Percentiles rank a stretch among this genome's conserved stretches.
Conservation (phyloP, 2,113 vertebrate genomes). For the Callithrix jacchus region DNA sequence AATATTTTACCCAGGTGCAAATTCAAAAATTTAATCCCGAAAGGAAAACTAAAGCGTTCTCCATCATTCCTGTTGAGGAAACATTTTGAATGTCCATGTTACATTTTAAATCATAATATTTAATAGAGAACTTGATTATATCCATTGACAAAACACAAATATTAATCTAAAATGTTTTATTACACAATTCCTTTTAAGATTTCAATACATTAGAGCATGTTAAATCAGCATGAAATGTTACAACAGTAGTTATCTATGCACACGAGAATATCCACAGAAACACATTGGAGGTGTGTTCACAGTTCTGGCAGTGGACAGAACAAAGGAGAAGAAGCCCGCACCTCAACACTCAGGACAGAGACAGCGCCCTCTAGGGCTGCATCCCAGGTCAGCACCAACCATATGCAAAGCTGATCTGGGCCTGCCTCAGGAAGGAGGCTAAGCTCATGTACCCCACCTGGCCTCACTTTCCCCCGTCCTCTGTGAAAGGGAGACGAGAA, state of each 20-base stretch:
- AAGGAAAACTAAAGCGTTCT: not conserved
- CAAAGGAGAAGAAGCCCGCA: not conserved
- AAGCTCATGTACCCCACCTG: not conserved
- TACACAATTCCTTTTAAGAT: not conserved
- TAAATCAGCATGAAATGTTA: not conserved
- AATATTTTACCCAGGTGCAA: not conserved
- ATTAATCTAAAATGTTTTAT: not conserved
- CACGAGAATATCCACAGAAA: not conserved
- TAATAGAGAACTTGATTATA: not conserved
- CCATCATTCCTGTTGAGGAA: not conserved
- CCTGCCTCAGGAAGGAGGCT: not conserved
- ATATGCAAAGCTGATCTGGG: not conserved
- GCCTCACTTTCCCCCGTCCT: not conserved
- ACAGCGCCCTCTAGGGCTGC: too few relatives aligned
- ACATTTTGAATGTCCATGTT: not conserved
- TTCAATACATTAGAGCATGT: not conserved
- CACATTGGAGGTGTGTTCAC: not conserved
- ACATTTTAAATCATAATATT: not conserved
- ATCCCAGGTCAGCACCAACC: not conserved
- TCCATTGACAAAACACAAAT: not conserved
- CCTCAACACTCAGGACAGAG: not conserved
- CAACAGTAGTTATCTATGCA: rapidly evolving
- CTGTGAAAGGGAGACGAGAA: not conserved
- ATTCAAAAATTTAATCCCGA: not conserved
- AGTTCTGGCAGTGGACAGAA: not conserved